Evolutionary conservation across 2,113 vertebrate genomes (phyloP).

Genomic region (Oryzias woworae): DNA sequence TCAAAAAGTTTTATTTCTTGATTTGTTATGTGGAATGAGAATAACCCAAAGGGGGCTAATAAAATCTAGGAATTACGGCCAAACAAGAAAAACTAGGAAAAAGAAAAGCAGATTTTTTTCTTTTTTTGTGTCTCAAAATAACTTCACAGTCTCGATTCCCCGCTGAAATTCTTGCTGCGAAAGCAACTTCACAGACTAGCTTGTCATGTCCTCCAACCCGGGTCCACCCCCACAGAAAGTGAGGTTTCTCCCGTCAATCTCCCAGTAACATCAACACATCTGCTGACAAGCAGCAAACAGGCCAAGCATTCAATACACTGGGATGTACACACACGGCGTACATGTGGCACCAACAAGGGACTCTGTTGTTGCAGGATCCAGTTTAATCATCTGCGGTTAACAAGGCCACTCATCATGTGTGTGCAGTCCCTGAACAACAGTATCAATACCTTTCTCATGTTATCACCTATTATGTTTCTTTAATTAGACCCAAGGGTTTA

Average conservation of each 20-base stretch:
- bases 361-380: constrained; percentile 13
- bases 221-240: constrained; percentile 34
- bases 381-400: constrained; percentile 38
- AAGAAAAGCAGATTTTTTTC: constrained; percentile 10
- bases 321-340: neutral
- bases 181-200: constrained; percentile 43
- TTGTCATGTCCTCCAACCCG: constrained; percentile 46
- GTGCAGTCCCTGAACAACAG: constrained; percentile 3
- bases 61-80: constrained; percentile 18
- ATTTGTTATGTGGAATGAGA: constrained; percentile 42
- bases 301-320: constrained; percentile 6
- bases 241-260: constrained; percentile 12
- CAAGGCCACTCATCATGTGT: constrained; percentile 29
- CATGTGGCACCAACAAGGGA: constrained; percentile 6
- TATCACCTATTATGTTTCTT: constrained; percentile 35
- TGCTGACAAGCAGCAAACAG: constrained; percentile 22
- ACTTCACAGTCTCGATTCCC: constrained; percentile 15
- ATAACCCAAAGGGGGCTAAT: constrained; percentile 11
- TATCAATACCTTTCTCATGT: constrained; percentile 42
- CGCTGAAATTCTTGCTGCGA: constrained; percentile 22
- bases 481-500: constrained; percentile 62
- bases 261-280: constrained; percentile 8
- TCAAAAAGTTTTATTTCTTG: constrained; percentile 55
- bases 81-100: constrained; percentile 4
- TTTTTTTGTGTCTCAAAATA: constrained; percentile 25